These are phyloP conservation scores for Panzeria rudis DNA, from an alignment of 2,888 invertebrate species.

Conservation along the genomic window DNA sequence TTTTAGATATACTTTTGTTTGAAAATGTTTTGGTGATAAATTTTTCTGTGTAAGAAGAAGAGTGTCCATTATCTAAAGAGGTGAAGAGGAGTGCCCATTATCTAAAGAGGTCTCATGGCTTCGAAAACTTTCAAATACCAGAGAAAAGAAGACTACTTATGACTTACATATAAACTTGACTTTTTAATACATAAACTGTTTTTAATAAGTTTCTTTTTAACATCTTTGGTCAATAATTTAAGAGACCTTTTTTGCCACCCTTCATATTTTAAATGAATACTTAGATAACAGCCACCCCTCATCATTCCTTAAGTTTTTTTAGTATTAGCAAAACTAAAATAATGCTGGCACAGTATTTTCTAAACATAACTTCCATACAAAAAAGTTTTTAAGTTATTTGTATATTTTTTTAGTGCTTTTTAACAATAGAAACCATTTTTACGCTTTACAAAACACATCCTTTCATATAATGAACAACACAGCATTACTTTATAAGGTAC, in stretches of 20 bases:
- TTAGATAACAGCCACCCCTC: conserved; percentile 23
- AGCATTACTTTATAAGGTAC: not conserved
- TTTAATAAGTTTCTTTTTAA: not conserved
- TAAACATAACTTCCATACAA: conserved; percentile 60
- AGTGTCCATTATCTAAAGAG: no score
- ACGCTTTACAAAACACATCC: conserved; percentile 28
- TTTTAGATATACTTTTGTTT: no score
- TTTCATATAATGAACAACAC: not conserved
- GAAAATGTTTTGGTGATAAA: no score
- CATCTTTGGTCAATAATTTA: not conserved
- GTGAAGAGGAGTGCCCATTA: no score
- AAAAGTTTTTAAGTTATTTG: not conserved
- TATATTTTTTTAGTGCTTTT: not conserved
- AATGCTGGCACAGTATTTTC: conserved; percentile 51
- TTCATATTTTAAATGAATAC: not conserved
- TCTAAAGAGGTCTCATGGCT: not conserved
- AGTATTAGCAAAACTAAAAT: not conserved
- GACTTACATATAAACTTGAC: no score
- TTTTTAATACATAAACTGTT: conserved; percentile 1
- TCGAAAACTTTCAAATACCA: not conserved
- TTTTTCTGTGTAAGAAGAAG: no score
- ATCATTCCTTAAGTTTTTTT: not conserved
- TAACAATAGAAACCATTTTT: conserved; percentile 43
- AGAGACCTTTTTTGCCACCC: conserved; percentile 5
- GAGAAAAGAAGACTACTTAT: not conserved